These are phyloP conservation scores for Trachymyrmex septentrionalis DNA, from an alignment of 1,140 invertebrate genomes.

Conservation along the genomic window DNA sequence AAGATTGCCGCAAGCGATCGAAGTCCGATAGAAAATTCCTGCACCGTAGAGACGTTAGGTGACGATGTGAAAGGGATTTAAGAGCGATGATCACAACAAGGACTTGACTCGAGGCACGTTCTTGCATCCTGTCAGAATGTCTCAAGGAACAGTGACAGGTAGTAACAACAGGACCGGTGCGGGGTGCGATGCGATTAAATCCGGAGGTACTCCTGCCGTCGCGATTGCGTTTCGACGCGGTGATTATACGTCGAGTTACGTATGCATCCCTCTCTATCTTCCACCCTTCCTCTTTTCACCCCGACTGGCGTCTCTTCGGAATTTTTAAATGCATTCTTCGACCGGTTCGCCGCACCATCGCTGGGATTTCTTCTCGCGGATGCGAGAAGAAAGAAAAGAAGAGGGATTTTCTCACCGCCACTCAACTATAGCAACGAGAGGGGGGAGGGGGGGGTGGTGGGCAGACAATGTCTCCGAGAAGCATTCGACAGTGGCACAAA, in stretches of 20 bases:
- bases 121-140: slow-evolving; percentile 51
- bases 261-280: slow-evolving; percentile 31
- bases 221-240: slow-evolving; percentile 52
- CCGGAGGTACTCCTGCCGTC: not conserved
- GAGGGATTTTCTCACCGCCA: not conserved
- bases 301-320: slow-evolving; percentile 49
- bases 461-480: slow-evolving; percentile 38
- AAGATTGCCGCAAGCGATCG: not conserved
- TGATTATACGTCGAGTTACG: slow-evolving; percentile 53
- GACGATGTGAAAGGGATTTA: slow-evolving; percentile 41
- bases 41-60: not conserved
- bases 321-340: slow-evolving; percentile 71
- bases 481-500: slow-evolving; percentile 56
- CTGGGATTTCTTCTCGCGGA: slow-evolving; percentile 62
- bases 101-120: slow-evolving; percentile 42
- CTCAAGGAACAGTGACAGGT: slow-evolving; percentile 7
- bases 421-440: not conserved
- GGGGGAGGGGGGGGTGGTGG: not conserved
- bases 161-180: slow-evolving; percentile 27
- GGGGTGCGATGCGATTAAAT: slow-evolving; percentile 54
- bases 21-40: slow-evolving; percentile 19
- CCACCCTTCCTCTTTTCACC: not conserved
- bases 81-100: slow-evolving; percentile 20
- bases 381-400: slow-evolving; percentile 42
- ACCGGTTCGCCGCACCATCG: slow-evolving; percentile 62